Evolutionary conservation across 2,797 vertebrate species (phyloP).

Genomic region (Pitangus sulphuratus): DNA sequence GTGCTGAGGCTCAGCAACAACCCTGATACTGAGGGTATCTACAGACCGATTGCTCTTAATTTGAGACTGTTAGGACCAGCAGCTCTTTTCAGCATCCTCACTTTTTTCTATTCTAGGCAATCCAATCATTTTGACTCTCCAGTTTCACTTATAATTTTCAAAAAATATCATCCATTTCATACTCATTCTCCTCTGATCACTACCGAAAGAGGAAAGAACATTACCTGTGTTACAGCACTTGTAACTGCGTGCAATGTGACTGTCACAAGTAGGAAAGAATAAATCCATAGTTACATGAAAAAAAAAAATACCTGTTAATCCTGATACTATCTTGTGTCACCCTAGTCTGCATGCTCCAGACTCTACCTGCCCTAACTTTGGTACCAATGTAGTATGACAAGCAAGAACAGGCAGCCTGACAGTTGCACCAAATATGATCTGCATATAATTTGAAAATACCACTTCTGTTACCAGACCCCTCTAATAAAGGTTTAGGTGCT

Average conservation of each 20-base stretch:
- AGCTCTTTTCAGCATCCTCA: background rate
- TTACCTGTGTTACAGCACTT: background rate
- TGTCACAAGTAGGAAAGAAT: background rate
- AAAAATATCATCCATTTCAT: background rate
- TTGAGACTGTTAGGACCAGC: background rate
- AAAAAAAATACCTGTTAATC: background rate
- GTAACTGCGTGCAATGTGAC: background rate
- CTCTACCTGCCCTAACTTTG: background rate
- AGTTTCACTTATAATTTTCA: background rate
- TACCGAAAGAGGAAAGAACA: background rate
- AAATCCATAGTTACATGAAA: background rate
- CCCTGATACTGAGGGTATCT: background rate
- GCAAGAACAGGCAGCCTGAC: background rate
- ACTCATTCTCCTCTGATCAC: background rate
- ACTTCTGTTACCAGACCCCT: background rate
- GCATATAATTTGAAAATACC: background rate
- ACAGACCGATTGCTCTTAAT: background rate
- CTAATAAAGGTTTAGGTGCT: background rate
- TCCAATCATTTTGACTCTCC: background rate
- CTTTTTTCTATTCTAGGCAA: background rate
- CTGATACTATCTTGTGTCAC: background rate
- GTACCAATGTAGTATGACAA: background rate
- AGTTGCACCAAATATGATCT: background rate
- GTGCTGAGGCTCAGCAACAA: background rate
- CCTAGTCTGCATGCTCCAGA: background rate